phyloP scores from a whole-genome alignment of 2,888 invertebrate genomes.

The Carabus problematicus region DNA sequence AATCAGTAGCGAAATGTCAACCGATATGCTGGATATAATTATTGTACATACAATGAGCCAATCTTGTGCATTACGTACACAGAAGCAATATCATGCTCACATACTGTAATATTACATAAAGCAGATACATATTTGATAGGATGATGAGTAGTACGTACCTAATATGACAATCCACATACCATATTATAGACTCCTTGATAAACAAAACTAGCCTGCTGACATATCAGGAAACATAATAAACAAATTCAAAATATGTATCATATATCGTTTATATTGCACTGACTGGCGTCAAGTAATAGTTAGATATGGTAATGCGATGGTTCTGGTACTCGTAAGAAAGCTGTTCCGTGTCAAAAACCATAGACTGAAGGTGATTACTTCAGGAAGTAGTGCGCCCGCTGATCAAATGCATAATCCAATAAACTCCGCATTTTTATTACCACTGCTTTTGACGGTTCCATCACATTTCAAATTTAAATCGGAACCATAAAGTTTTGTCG shows the following conservation, averaged over 20 bases:
- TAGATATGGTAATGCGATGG: no score
- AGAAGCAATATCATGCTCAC: no score
- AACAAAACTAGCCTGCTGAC: no score
- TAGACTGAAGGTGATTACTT: conserved; percentile 17
- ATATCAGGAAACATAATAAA: no score
- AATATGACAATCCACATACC: no score
- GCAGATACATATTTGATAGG: no score
- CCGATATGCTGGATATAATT: conserved; percentile 40
- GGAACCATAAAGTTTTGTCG: conserved; percentile 52
- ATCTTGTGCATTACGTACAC: conserved; percentile 1
- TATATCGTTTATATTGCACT: no score
- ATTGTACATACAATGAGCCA: conserved; percentile 38
- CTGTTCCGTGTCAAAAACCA: conserved; percentile 29
- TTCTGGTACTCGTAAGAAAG: conserved; percentile 20
- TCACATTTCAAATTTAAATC: conserved; percentile 54
- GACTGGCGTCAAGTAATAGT: no score
- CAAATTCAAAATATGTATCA: no score
- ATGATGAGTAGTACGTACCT: no score
- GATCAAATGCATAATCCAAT: conserved; percentile 42
- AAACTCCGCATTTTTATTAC: conserved; percentile 40
- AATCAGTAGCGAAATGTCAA: conserved; percentile 41
- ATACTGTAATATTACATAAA: no score
- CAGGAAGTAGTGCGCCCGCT: conserved; percentile 27
- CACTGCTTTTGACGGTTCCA: conserved; percentile 45
- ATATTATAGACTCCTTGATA: no score